phyloP scores from a whole-genome alignment of 2,888 invertebrate genomes.

The Cynaeus angustus region DNA sequence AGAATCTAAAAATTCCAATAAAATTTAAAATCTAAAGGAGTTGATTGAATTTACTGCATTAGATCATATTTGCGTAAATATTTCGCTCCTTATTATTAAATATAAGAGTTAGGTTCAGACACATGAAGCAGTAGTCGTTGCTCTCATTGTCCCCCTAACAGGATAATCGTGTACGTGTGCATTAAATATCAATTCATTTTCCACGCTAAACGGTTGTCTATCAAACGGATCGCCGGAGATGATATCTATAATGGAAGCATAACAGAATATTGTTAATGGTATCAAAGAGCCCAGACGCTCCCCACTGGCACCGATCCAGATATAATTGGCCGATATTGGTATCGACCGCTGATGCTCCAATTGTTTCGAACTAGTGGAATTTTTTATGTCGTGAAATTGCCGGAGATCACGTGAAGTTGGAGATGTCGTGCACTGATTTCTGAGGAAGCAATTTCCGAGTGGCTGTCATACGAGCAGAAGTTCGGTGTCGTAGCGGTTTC shows the following conservation, averaged over 20 bases:
- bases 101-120: no score
- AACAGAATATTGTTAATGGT: slow-evolving; percentile 69
- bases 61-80: no score
- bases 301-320: slow-evolving; percentile 56
- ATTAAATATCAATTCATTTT: slow-evolving; percentile 60
- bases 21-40: no score
- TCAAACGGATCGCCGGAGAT: slow-evolving; percentile 66
- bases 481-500: slow-evolving; percentile 34
- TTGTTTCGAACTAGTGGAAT: slow-evolving; percentile 26
- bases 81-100: no score
- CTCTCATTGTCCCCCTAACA: slow-evolving; percentile 30
- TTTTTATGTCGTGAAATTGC: slow-evolving; percentile 34
- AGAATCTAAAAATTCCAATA: no score
- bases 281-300: slow-evolving; percentile 64
- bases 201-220: slow-evolving; percentile 66
- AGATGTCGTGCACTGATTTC: slow-evolving; percentile 48
- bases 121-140: background rate
- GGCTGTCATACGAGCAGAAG: slow-evolving; percentile 34
- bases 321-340: slow-evolving; percentile 43
- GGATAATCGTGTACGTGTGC: slow-evolving; percentile 51
- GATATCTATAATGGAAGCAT: slow-evolving; percentile 65
- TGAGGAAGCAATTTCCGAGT: slow-evolving; percentile 39
- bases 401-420: slow-evolving; percentile 41
- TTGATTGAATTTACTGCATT: no score
- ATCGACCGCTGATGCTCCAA: slow-evolving; percentile 29